Percentiles rank a stretch among this genome's conserved stretches.
These are phyloP conservation scores for Sebastolobus alascanus DNA, from an alignment of 2,797 vertebrate genomes.

Conservation along the genomic window DNA sequence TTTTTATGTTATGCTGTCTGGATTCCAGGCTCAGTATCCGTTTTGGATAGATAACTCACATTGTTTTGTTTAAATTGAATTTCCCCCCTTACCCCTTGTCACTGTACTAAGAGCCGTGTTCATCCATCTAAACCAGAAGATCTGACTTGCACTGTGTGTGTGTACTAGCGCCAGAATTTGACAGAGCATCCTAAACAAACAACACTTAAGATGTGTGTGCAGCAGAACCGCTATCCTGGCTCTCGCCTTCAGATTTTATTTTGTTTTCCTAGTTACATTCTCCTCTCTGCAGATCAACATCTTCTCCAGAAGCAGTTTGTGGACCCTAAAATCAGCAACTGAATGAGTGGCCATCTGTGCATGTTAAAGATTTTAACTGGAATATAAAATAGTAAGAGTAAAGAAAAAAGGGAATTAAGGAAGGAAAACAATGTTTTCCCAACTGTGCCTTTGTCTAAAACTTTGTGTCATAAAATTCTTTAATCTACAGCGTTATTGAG, in stretches of 20 bases:
- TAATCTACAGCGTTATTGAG: conserved; percentile 31
- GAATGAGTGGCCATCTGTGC: conserved; percentile 48
- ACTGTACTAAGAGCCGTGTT: neutral
- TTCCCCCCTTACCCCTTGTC: neutral
- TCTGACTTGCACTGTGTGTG: neutral
- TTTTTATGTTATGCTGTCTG: neutral
- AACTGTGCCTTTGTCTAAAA: conserved; percentile 7
- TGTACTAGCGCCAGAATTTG: conserved; percentile 15
- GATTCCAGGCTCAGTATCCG: neutral
- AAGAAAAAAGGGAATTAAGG: neutral
- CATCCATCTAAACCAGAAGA: conserved; percentile 20
- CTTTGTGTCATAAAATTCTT: conserved; percentile 16
- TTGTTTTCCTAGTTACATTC: conserved; percentile 35
- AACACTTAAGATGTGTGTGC: conserved; percentile 34
- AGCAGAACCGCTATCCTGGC: conserved; percentile 9
- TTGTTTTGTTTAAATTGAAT: neutral
- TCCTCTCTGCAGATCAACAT: conserved; percentile 30
- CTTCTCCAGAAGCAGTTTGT: conserved; percentile 21
- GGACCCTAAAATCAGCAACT: conserved; percentile 20
- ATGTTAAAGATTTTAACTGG: conserved; percentile 5
- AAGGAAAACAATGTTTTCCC: neutral
- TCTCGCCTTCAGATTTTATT: conserved; percentile 42
- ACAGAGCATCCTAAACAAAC: conserved; percentile 41
- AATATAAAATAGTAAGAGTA: conserved; percentile 15
- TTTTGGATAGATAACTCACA: neutral